Evolutionary conservation across 1,140 invertebrate species (phyloP).

Genomic region (Hirudo medicinalis): DNA sequence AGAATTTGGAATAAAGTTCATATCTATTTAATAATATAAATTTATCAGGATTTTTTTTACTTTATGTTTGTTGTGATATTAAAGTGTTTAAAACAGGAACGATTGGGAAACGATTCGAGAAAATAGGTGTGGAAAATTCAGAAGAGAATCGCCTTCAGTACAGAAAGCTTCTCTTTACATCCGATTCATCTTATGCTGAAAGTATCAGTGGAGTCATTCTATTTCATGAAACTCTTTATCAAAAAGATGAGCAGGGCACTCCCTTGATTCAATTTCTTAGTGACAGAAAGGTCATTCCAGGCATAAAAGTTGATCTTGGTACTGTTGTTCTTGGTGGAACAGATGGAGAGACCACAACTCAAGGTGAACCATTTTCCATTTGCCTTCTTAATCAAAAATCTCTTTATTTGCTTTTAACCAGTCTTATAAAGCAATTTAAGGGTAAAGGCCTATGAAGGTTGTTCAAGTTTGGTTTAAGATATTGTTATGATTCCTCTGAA

Average conservation of each 20-base stretch:
- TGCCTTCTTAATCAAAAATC: neutral
- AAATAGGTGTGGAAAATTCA: slow-evolving; percentile 47
- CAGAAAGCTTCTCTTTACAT: slow-evolving; percentile 73
- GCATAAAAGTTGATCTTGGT: slow-evolving; percentile 47
- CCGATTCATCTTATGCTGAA: slow-evolving; percentile 27
- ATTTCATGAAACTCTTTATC: slow-evolving; percentile 94
- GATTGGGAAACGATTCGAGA: slow-evolving; percentile 42
- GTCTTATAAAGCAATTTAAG: neutral
- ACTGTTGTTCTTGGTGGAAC: slow-evolving; percentile 53
- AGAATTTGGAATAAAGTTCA: neutral
- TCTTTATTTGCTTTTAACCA: neutral
- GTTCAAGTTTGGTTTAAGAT: neutral
- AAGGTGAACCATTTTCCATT: slow-evolving; percentile 7
- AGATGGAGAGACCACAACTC: slow-evolving; percentile 79
- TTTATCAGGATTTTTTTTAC: neutral
- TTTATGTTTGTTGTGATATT: neutral
- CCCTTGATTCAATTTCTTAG: slow-evolving; percentile 42
- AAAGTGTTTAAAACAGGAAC: slow-evolving; percentile 35
- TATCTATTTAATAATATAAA: neutral
- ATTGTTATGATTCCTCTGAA: too few species aligned
- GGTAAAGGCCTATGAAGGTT: neutral
- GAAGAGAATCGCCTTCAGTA: slow-evolving; percentile 65
- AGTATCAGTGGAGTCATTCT: slow-evolving; percentile 50
- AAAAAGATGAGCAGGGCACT: slow-evolving; percentile 50
- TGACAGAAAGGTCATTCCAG: slow-evolving; percentile 43